A percentile compares a stretch with the other conserved stretches of the same genome.
phyloP scores from a whole-genome alignment of 2,113 vertebrate genomes.

The Puffinus mauretanicus region DNA sequence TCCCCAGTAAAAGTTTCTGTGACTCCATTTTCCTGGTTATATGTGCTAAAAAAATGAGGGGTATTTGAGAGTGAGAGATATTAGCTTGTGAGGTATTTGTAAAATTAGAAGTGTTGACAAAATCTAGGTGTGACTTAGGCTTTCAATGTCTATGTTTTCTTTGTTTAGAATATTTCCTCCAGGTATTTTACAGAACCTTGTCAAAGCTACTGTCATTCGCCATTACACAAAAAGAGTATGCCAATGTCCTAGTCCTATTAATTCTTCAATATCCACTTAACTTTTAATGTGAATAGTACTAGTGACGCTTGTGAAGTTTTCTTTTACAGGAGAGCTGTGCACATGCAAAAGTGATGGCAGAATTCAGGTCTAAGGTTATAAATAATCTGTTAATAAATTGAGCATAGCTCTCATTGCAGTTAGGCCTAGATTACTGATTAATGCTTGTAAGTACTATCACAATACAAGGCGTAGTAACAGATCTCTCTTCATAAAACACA shows the following conservation, averaged over 20 bases:
- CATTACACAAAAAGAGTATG: not conserved
- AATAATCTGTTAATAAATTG: not conserved
- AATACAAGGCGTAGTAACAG: not conserved
- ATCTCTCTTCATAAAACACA: not conserved
- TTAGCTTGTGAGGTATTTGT: not conserved
- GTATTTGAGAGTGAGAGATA: not conserved
- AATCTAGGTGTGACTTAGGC: not conserved
- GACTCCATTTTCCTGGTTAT: not conserved
- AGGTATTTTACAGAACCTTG: not conserved
- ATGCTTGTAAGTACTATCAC: not conserved
- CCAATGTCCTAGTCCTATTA: not conserved
- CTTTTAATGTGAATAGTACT: not conserved
- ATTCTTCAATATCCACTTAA: not conserved
- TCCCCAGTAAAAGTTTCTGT: not conserved
- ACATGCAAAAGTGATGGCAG: not conserved
- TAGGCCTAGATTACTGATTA: not conserved
- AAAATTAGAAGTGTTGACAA: not conserved
- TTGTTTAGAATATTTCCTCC: not conserved
- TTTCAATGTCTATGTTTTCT: not conserved
- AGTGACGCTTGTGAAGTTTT: not conserved
- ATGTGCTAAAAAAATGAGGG: not conserved
- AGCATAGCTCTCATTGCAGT: not conserved
- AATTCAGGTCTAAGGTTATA: not conserved
- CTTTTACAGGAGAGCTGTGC: not conserved
- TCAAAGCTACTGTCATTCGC: not conserved